Evolutionary conservation across 2,113 vertebrate species (phyloP).

Genomic region (Prionailurus viverrinus): DNA sequence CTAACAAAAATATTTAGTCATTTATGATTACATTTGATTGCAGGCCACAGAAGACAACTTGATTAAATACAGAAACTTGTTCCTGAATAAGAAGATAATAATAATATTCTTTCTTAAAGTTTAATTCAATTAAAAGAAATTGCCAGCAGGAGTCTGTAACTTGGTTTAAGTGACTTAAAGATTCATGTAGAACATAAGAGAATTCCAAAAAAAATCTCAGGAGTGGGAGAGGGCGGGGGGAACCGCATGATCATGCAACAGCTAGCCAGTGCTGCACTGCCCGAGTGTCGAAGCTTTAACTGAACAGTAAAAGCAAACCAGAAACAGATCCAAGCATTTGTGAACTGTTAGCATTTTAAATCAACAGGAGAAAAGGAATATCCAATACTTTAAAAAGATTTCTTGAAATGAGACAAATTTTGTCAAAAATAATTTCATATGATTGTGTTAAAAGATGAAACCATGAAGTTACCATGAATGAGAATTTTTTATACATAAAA

Average conservation of each 20-base stretch:
- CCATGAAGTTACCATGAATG: background rate
- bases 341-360: background rate
- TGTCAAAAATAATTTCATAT: constrained; percentile 38
- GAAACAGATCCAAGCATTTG: background rate
- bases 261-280: background rate
- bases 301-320: background rate
- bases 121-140: constrained; percentile 27
- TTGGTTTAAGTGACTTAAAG: background rate
- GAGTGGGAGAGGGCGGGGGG: background rate
- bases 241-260: background rate
- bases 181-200: background rate
- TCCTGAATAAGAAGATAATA: background rate
- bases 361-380: background rate
- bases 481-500: constrained; percentile 11
- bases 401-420: background rate
- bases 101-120: background rate
- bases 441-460: constrained; percentile 18
- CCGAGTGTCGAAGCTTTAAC: fast-evolving
- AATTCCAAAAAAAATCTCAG: background rate
- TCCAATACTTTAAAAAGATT: background rate
- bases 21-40: background rate
- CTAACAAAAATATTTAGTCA: background rate
- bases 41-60: background rate
- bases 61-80: background rate
- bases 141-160: background rate